phyloP scores from a whole-genome alignment of 2,888 invertebrate genomes.

The Ectemnius lituratus region DNA sequence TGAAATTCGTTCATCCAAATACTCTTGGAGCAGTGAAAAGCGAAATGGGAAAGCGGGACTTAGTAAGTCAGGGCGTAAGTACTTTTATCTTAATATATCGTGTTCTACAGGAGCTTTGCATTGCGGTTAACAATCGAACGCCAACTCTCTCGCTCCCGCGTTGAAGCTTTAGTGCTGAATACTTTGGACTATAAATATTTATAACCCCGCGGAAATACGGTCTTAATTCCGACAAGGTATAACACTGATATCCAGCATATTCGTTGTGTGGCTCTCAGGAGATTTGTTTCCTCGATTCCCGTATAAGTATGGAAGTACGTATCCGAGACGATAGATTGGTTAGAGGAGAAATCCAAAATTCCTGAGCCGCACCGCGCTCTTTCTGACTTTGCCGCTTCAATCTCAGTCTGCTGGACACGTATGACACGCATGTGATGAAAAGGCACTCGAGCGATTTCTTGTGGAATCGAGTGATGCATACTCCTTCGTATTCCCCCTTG shows the following conservation, averaged over 20 bases:
- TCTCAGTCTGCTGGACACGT: background rate
- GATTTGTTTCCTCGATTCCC: background rate
- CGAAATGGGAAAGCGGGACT: conserved; percentile 14
- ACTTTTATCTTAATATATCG: conserved; percentile 28
- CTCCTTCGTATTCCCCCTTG: background rate
- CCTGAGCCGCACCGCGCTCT: background rate
- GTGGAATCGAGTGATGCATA: conserved; percentile 29
- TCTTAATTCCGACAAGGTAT: background rate
- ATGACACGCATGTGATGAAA: conserved; percentile 24
- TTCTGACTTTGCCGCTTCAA: conserved; percentile 1
- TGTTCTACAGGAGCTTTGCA: background rate
- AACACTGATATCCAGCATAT: background rate
- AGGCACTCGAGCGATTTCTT: conserved; percentile 26
- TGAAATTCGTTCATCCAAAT: conserved; percentile 13
- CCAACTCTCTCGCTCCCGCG: background rate
- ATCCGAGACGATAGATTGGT: background rate
- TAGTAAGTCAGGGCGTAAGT: conserved; percentile 11
- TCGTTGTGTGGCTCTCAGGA: background rate
- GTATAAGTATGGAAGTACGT: background rate
- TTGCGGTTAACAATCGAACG: background rate
- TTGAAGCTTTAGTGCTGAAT: background rate
- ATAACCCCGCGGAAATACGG: conserved; percentile 2
- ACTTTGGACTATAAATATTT: background rate
- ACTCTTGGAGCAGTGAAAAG: background rate
- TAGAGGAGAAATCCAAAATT: conserved; percentile 8